A percentile compares a stretch with the other conserved stretches of the same genome.
phyloP scores from a whole-genome alignment of 2,888 invertebrate species.

The Nemotelus nigrinus region DNA sequence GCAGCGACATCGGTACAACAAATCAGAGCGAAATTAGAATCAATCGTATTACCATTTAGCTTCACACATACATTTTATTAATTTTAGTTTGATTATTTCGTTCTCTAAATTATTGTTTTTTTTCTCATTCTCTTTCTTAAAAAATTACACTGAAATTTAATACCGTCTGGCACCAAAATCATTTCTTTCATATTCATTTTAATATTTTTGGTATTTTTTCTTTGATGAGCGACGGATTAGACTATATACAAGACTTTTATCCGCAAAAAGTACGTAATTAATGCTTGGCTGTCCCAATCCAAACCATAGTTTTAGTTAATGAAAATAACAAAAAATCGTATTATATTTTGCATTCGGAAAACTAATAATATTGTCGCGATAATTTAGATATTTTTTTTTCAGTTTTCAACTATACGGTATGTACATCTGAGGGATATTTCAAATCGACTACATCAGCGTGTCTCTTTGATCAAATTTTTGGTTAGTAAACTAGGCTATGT shows the following conservation, averaged over 20 bases:
- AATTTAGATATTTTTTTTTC: not conserved
- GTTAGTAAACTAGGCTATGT: not conserved
- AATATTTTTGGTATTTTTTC: slow-evolving; percentile 25
- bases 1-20: not conserved
- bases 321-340: not conserved
- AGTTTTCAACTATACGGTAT: not conserved
- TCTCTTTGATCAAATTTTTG: slow-evolving; percentile 5
- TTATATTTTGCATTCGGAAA: not conserved
- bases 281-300: too few relatives aligned
- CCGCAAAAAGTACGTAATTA: not conserved
- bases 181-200: slow-evolving; percentile 22
- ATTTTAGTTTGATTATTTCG: slow-evolving; percentile 34
- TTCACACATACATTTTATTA: slow-evolving; percentile 2
- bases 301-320: too few relatives aligned
- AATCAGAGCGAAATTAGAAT: slow-evolving; percentile 14
- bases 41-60: slow-evolving; percentile 20
- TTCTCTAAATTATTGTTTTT: slow-evolving; percentile 19
- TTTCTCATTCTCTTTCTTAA: slow-evolving; percentile 23
- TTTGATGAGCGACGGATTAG: slow-evolving; percentile 26
- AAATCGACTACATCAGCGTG: not conserved
- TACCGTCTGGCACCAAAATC: slow-evolving; percentile 42
- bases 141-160: slow-evolving; percentile 28
- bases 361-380: slow-evolving; percentile 17
- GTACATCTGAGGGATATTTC: slow-evolving; percentile 6
- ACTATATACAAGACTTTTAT: slow-evolving; percentile 39